Conservation (phyloP, 1,140 invertebrate genomes). For the Diorhabda carinulata region DNA sequence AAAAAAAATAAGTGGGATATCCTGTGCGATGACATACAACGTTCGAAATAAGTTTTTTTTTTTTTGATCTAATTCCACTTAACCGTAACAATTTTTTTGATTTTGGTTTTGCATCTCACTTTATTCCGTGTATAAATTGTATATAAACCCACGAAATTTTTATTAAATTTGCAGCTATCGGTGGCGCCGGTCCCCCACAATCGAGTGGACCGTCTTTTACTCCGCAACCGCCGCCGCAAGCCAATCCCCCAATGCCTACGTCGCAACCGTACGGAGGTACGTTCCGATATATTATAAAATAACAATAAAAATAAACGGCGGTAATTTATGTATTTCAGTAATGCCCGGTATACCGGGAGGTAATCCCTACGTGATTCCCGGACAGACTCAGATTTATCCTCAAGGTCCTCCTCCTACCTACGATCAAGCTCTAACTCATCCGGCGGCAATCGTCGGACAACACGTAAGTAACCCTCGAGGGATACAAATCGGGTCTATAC, state of each 20-base stretch:
- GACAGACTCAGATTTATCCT: constrained; percentile 47
- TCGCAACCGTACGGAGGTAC: constrained; percentile 48
- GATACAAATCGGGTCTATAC: background rate
- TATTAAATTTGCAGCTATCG: constrained; percentile 41
- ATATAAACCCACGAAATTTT: constrained; percentile 29
- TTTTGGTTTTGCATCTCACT: constrained; percentile 21
- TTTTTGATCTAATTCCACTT: constrained; percentile 14
- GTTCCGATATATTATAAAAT: constrained; percentile 9
- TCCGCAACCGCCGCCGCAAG: constrained; percentile 44
- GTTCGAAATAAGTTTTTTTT: too few species aligned
- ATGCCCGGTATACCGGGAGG: constrained; percentile 43
- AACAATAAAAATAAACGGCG: background rate
- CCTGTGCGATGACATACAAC: too few species aligned
- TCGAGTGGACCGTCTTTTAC: constrained; percentile 41
- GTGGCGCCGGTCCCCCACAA: constrained; percentile 42
- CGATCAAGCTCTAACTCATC: constrained; percentile 47
- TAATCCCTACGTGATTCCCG: constrained; percentile 45
- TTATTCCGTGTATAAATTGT: constrained; percentile 28
- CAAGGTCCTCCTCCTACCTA: constrained; percentile 47
- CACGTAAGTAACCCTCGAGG: constrained; percentile 37
- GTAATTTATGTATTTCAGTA: constrained; percentile 33
- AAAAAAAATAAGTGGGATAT: too few species aligned
- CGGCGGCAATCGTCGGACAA: constrained; percentile 46
- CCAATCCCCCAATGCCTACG: constrained; percentile 42
- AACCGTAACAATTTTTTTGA: constrained; percentile 16